Conservation (phyloP, 2,888 invertebrate species). For the Epirrhoe alternata region DNA sequence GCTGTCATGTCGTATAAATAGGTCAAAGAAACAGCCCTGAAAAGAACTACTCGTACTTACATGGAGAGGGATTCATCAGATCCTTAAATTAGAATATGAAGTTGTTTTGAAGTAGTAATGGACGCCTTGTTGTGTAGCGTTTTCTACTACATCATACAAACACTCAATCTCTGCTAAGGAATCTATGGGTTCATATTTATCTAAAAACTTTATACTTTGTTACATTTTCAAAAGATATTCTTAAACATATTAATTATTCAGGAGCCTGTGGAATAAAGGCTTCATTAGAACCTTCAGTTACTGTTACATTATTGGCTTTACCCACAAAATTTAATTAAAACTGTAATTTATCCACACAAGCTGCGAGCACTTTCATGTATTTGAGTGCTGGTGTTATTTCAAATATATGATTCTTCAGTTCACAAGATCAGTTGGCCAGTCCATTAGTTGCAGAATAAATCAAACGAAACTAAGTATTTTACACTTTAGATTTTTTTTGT, state of each 20-base stretch:
- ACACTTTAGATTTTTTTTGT: no score
- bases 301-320: conserved; percentile 33
- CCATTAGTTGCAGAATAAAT: background rate
- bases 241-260: conserved; percentile 5
- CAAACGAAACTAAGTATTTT: no score
- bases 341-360: conserved; percentile 39
- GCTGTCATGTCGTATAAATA: no score
- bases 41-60: no score
- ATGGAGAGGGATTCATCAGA: no score
- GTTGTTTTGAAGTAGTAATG: no score
- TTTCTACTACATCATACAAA: background rate
- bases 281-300: conserved; percentile 22
- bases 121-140: no score
- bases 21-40: no score
- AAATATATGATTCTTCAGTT: conserved; percentile 14
- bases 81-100: no score
- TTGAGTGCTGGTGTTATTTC: conserved; percentile 14
- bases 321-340: conserved; percentile 43
- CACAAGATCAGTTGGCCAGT: background rate
- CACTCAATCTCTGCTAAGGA: no score
- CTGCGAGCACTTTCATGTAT: conserved; percentile 31
- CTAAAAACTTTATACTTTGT: no score
- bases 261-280: conserved; percentile 9
- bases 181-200: no score
- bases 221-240: background rate